A percentile compares a stretch with the other conserved stretches of the same genome.
Evolutionary conservation across 2,797 vertebrate species (phyloP).

Genomic region (Urophycis tenuis): DNA sequence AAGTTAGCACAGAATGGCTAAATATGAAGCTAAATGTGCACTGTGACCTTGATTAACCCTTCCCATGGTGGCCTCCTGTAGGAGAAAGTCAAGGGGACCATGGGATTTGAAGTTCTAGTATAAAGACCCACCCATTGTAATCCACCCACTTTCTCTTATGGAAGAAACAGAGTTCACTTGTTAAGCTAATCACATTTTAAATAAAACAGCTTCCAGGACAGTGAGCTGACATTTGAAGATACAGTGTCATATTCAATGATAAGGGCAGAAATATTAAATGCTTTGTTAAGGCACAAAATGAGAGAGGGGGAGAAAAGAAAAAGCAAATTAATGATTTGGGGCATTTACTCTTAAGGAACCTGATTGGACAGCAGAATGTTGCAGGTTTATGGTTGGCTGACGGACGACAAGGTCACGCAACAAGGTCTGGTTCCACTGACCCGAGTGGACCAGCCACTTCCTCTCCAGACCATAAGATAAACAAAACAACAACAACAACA

Average conservation of each 20-base stretch:
- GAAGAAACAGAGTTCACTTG: no score
- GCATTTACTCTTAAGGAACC: neutral
- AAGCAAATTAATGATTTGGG: neutral
- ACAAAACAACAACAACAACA: neutral
- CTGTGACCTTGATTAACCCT: neutral
- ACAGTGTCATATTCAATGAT: neutral
- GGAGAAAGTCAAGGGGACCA: neutral
- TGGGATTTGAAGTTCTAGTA: neutral
- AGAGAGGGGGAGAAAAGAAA: neutral
- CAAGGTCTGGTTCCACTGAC: neutral
- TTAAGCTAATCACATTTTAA: no score
- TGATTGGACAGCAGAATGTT: neutral
- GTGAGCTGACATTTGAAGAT: neutral
- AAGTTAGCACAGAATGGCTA: neutral
- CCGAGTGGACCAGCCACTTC: neutral
- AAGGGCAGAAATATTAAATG: neutral
- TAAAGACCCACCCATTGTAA: neutral
- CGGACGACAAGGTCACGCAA: no score
- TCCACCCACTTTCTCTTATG: neutral
- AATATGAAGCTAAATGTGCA: neutral
- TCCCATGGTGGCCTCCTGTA: neutral
- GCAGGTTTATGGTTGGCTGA: neutral
- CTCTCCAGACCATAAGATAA: neutral
- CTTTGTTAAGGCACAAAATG: conserved; percentile 1
- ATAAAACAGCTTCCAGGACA: no score